Evolutionary conservation across 2,888 invertebrate species (phyloP), one percentile per base, ranked within the genome.

Genomic region (Lordiphosa andalusiaca): DNA sequence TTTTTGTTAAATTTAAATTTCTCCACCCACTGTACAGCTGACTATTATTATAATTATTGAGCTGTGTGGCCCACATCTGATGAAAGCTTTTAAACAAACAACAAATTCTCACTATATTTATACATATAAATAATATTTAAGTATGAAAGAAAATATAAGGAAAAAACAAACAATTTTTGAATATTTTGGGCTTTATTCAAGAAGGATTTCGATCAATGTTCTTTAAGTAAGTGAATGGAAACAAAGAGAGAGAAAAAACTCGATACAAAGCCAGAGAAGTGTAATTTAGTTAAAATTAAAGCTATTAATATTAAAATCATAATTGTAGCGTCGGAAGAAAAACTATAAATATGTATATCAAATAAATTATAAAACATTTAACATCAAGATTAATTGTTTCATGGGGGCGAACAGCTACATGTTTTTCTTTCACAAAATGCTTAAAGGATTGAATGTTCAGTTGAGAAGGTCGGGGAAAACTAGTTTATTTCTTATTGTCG

Each of bases 51-150:
- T 23, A 38, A 65, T 56, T 75, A 66, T 55, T 55, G 63, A 46
- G 30, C 23, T 36, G 33, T 42, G 10, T 47, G 35, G 39, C 60
- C 40, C 46, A 57, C 64, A 64, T 78, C 63, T 62, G 64, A 67
- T 59, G 55, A 81, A 84, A 81, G 77, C 82, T 84, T 84, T 77
- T 81, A 84, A 81, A 71, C 51, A 40, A 52, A 50, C 58, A 19
- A 71, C 41, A 54, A 84, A 77, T 77, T 77, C 84, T 84, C 84
- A 77, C 63, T 68, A 62, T 80, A 70, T 67, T 61, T 73, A 77
- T 71, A 61, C 48, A 71, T 49, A 57, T 42, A 80, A 12, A 59
- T 41, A 51, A 60, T 23, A 61, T 63, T 23, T 47, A 66, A 54
- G 19, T n/a, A 47, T 30, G 47, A 53, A 51, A 53, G 53, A 25